These are phyloP conservation scores for Stenchaetothrips biformis DNA, from an alignment of 2,888 invertebrate genomes.

Conservation along the genomic window DNA sequence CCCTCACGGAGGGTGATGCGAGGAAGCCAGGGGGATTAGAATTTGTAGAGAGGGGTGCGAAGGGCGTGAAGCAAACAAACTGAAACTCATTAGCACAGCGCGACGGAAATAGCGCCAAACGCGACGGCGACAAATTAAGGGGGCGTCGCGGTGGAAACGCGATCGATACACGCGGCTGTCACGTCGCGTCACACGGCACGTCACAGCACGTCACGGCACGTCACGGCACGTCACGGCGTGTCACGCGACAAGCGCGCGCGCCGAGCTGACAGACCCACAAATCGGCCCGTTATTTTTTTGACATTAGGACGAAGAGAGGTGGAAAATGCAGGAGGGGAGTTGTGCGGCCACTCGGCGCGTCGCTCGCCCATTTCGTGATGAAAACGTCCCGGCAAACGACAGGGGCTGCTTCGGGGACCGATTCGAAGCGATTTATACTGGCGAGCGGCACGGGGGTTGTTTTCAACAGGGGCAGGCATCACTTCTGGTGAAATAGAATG, in stretches of 20 bases:
- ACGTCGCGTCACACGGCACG: not conserved
- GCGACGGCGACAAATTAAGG: slow-evolving; percentile 15
- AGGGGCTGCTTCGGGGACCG: not conserved
- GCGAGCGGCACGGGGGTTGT: too few species aligned
- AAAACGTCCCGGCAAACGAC: not conserved
- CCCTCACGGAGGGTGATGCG: not conserved
- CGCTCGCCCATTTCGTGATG: not conserved
- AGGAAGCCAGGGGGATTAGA: not conserved
- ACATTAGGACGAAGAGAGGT: too few species aligned
- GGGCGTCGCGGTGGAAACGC: not conserved
- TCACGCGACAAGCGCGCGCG: not conserved
- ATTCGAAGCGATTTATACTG: not conserved
- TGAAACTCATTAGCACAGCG: not conserved
- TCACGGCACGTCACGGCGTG: not conserved
- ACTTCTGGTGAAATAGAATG: too few species aligned
- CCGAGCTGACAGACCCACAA: too few species aligned
- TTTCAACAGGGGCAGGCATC: too few species aligned
- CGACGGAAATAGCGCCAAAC: not conserved
- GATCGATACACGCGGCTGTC: not conserved
- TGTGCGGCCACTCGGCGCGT: too few species aligned
- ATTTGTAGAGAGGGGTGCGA: not conserved
- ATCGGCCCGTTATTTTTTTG: too few species aligned
- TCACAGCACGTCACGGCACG: not conserved
- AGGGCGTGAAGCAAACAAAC: not conserved
- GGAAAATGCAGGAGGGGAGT: too few species aligned